A percentile compares a stretch with the other conserved stretches of the same genome.
Evolutionary conservation across 64 coral and sea anemone genomes (phyloP).

Genomic region (Trachythela sp.): DNA sequence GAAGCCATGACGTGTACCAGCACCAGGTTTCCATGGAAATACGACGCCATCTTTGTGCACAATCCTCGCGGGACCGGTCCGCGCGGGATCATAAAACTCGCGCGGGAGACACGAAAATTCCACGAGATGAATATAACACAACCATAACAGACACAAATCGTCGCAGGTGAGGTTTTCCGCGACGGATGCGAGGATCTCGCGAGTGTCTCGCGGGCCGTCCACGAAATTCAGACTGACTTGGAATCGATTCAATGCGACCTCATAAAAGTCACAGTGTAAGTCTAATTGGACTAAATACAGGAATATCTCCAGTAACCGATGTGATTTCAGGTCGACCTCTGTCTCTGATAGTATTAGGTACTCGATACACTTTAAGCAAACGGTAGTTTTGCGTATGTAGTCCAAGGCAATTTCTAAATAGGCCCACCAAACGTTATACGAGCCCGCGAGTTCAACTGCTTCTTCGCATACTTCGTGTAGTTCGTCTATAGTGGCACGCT

Average conservation of each 20-base stretch:
- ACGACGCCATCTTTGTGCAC: constrained; percentile 77
- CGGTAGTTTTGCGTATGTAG: constrained; percentile 46
- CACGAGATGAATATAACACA: constrained; percentile 92
- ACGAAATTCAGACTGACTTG: neutral
- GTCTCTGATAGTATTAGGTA: constrained; percentile 38
- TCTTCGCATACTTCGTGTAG: constrained; percentile 80
- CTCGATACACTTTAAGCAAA: constrained; percentile 67
- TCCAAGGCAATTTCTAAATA: constrained; percentile 60
- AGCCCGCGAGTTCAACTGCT: constrained; percentile 70
- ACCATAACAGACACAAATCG: constrained; percentile 69
- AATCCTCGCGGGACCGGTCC: constrained; percentile 72
- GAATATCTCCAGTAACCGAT: constrained; percentile 66
- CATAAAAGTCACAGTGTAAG: constrained; percentile 56
- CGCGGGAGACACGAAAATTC: constrained; percentile 84
- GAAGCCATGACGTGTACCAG: constrained; percentile 48
- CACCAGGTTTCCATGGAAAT: constrained; percentile 86
- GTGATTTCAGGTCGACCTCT: constrained; percentile 52
- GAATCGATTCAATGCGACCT: constrained; percentile 55
- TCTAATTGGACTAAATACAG: constrained; percentile 81
- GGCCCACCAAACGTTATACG: constrained; percentile 87
- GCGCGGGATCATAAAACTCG: constrained; percentile 55
- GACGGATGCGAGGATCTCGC: constrained; percentile 33
- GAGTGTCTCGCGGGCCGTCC: neutral
- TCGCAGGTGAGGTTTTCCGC: neutral
- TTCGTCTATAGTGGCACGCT: constrained; percentile 57